Evolutionary conservation across 1,140 invertebrate genomes (phyloP).

Genomic region (Oedothorax gibbosus): DNA sequence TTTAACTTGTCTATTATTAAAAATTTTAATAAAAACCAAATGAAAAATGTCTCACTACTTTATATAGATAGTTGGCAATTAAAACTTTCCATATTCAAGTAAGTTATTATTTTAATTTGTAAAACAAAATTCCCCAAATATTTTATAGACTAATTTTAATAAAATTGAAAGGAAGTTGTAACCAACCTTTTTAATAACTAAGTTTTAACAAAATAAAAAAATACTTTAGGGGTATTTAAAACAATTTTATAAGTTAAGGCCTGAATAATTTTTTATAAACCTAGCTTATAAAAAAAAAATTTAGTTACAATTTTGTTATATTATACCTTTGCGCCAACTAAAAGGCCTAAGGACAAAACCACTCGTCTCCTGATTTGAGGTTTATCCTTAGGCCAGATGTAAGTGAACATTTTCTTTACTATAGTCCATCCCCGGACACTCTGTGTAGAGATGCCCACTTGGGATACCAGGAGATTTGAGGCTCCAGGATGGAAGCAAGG

Average conservation of each 20-base stretch:
- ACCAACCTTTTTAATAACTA: background rate
- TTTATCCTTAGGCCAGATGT: constrained; percentile 97
- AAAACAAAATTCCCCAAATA: no score
- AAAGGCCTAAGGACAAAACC: constrained; percentile 78
- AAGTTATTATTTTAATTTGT: no score
- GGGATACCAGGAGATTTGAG: constrained; percentile 73
- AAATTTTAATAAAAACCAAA: background rate
- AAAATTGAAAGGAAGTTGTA: no score
- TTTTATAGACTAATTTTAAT: no score
- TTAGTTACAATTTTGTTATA: background rate
- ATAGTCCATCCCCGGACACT: constrained; percentile 71
- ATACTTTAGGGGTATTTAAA: background rate
- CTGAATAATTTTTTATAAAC: background rate
- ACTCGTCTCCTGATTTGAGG: constrained; percentile 83
- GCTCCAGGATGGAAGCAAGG: constrained; percentile 90
- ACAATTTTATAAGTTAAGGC: background rate
- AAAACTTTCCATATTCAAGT: no score
- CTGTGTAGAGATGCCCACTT: constrained; percentile 24
- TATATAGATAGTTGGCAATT: no score
- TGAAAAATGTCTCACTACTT: no score
- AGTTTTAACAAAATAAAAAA: background rate
- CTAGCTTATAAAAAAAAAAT: background rate
- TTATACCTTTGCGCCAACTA: constrained; percentile 71
- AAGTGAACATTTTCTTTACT: constrained; percentile 86
- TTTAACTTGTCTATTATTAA: background rate